These are phyloP conservation scores for Anabacerthia variegaticeps DNA, from an alignment of 2,797 vertebrate species.

Conservation along the genomic window DNA sequence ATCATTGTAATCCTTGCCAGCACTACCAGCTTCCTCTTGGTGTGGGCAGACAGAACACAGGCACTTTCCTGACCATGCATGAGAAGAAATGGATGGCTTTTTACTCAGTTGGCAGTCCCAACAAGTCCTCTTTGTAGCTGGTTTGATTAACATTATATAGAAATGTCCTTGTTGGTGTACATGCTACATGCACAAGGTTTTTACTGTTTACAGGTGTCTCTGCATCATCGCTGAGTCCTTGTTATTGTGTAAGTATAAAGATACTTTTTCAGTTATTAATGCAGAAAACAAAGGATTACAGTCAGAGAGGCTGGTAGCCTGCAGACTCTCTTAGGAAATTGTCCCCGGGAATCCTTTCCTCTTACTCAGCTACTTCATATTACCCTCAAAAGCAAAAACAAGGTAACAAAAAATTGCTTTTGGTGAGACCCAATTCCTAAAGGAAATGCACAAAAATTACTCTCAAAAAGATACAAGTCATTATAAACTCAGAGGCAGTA, in stretches of 20 bases:
- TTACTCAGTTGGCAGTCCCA: not conserved
- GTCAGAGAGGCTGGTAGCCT: not conserved
- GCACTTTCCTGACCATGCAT: not conserved
- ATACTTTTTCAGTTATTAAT: not conserved
- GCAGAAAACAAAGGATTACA: not conserved
- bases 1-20: not conserved
- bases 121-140: not conserved
- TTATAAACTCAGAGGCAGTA: constrained; percentile 53
- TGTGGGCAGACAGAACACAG: not conserved
- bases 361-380: not conserved
- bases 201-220: not conserved
- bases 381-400: not conserved
- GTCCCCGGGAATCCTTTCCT: not conserved
- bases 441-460: constrained; percentile 43
- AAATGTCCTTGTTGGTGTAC: not conserved
- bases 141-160: not conserved
- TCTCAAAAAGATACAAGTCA: constrained; percentile 47
- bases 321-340: not conserved
- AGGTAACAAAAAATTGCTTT: not conserved
- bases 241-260: not conserved
- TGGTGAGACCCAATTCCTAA: constrained; percentile 42
- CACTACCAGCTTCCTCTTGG: not conserved
- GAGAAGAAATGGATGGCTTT: not conserved
- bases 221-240: not conserved
- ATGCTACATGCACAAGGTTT: not conserved